Percentiles rank a stretch among this genome's conserved stretches.
Evolutionary conservation across 2,797 vertebrate genomes (phyloP).

Genomic region (Hylomyscus alleni): DNA sequence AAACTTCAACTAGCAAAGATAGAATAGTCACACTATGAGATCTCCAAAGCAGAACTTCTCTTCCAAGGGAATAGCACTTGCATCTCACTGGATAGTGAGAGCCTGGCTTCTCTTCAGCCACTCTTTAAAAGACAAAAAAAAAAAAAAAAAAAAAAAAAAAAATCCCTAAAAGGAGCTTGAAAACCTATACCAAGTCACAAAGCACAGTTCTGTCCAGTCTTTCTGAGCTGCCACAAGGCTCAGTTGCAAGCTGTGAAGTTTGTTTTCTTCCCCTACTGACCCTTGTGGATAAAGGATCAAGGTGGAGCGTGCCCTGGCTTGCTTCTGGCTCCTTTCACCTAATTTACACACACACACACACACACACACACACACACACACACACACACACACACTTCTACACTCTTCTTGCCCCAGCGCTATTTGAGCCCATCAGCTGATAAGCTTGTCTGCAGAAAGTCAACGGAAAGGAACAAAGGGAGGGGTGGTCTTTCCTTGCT

Average conservation of each 20-base stretch:
- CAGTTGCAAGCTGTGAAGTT: conserved; percentile 29
- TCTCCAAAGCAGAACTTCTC: background rate
- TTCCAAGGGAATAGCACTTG: fast-evolving
- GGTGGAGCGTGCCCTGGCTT: fast-evolving
- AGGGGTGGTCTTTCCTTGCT: background rate
- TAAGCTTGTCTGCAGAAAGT: background rate
- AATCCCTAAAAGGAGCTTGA: conserved; percentile 77
- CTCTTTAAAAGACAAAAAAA: conserved; percentile 80
- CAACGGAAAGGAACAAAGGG: background rate
- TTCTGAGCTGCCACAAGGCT: conserved; percentile 76
- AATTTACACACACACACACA: background rate
- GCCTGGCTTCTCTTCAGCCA: conserved; percentile 78
- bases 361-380: background rate
- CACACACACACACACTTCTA: background rate
- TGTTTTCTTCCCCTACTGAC: background rate
- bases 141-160: too few species aligned
- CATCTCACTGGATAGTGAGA: conserved; percentile 55
- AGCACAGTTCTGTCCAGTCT: conserved; percentile 77
- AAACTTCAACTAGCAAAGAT: background rate
- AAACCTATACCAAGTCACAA: conserved; percentile 88
- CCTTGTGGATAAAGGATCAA: fast-evolving
- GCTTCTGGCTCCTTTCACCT: background rate
- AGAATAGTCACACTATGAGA: background rate
- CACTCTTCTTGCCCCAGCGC: fast-evolving
- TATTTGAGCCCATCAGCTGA: too few species aligned